These are phyloP conservation scores for Salvelinus fontinalis DNA, from an alignment of 2,113 vertebrate genomes.

Conservation along the genomic window DNA sequence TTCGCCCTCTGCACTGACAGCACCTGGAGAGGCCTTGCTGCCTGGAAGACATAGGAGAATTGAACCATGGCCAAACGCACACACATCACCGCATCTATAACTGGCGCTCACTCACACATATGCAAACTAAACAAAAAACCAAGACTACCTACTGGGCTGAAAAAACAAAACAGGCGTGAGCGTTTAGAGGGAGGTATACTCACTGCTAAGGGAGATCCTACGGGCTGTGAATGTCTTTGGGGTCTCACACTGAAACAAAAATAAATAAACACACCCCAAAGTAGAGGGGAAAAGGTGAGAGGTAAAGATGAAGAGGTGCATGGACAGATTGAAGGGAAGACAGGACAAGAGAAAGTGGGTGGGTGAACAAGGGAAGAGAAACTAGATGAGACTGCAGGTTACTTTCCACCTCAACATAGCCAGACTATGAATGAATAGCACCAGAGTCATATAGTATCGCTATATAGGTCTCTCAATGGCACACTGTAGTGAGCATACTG, in stretches of 20 bases:
- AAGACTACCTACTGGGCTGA: neutral
- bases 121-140: neutral
- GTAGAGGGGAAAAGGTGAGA: slow-evolving; percentile 44
- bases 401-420: neutral
- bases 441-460: neutral
- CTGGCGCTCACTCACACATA: neutral
- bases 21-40: slow-evolving; percentile 69
- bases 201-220: slow-evolving; percentile 73
- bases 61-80: neutral
- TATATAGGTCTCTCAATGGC: too few relatives aligned
- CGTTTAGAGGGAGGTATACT: slow-evolving; percentile 42
- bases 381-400: slow-evolving; percentile 24
- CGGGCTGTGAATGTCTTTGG: slow-evolving; percentile 72
- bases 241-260: slow-evolving; percentile 61
- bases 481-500: too few relatives aligned
- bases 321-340: slow-evolving; percentile 28
- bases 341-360: slow-evolving; percentile 25
- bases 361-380: neutral
- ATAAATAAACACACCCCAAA: slow-evolving; percentile 48
- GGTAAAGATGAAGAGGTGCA: slow-evolving; percentile 5
- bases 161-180: neutral
- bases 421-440: neutral
- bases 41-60: slow-evolving; percentile 37
- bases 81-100: too few relatives aligned
- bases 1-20: slow-evolving; percentile 63